These are phyloP conservation scores for Microcebus ravelobensis DNA, from an alignment of 2,113 vertebrate genomes.

Conservation along the genomic window DNA sequence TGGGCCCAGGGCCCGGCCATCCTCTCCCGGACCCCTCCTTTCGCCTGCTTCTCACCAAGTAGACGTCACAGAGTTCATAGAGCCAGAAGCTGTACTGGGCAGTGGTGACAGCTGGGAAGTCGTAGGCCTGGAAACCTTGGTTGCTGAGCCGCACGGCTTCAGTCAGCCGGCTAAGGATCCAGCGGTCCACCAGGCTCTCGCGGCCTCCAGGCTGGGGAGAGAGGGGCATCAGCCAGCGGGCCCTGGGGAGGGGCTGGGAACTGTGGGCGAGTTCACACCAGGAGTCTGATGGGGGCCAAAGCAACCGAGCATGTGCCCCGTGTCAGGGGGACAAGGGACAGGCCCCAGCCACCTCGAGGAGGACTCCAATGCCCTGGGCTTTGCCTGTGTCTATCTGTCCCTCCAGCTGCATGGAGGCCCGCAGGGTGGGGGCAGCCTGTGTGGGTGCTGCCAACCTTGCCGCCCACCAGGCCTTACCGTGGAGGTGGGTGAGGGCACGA, in stretches of 20 bases:
- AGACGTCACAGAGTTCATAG: slow-evolving; percentile 95
- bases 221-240: not conserved
- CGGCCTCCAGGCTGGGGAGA: slow-evolving; percentile 81
- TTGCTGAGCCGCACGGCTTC: slow-evolving; percentile 88
- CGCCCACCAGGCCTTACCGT: slow-evolving; percentile 82
- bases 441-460: not conserved
- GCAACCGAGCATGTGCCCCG: not conserved
- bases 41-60: slow-evolving; percentile 85
- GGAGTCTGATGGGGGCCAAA: not conserved
- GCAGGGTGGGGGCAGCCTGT: not conserved
- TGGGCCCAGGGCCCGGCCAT: not conserved
- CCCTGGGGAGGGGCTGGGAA: not conserved
- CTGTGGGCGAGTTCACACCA: not conserved
- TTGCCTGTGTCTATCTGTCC: not conserved
- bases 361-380: not conserved
- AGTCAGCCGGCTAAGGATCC: slow-evolving; percentile 91
- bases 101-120: slow-evolving; percentile 91
- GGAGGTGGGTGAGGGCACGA: slow-evolving; percentile 85
- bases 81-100: slow-evolving; percentile 96
- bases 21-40: accelerated
- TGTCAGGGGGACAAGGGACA: not conserved
- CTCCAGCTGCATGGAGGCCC: not conserved
- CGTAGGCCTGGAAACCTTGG: slow-evolving; percentile 88
- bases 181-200: slow-evolving; percentile 90
- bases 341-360: not conserved